A percentile compares a stretch with the other conserved stretches of the same genome.
phyloP scores from a whole-genome alignment of 2,113 vertebrate genomes.

The Beaufortia kweichowensis region DNA sequence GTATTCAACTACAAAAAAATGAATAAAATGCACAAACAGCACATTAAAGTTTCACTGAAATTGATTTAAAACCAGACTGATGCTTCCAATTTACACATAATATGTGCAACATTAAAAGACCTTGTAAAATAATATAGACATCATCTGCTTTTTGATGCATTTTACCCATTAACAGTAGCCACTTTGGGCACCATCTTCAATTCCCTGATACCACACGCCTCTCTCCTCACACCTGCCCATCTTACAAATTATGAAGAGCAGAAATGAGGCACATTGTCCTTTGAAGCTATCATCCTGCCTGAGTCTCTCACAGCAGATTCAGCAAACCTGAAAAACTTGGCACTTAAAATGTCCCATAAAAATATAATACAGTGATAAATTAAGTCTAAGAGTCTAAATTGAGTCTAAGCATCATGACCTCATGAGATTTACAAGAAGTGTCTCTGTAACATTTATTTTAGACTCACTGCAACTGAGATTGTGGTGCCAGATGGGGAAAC shows the following conservation, averaged over 20 bases:
- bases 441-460: constrained; percentile 33
- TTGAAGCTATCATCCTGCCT: neutral
- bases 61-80: neutral
- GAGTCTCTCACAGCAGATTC: constrained; percentile 3
- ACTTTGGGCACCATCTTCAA: neutral
- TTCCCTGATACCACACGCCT: neutral
- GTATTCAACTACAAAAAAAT: neutral
- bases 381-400: neutral
- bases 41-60: neutral
- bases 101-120: neutral
- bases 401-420: neutral
- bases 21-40: neutral
- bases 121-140: neutral
- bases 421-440: neutral
- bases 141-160: neutral
- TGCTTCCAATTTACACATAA: neutral
- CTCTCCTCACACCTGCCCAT: neutral
- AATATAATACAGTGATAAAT: constrained; percentile 3
- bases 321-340: neutral
- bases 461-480: constrained; percentile 35
- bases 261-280: constrained; percentile 6
- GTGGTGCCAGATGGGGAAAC: constrained; percentile 11
- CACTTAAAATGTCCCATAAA: neutral
- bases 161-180: neutral
- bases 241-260: neutral